Conservation (phyloP, 1,140 invertebrate species). For the Scaptodrosophila lebanonensis region DNA sequence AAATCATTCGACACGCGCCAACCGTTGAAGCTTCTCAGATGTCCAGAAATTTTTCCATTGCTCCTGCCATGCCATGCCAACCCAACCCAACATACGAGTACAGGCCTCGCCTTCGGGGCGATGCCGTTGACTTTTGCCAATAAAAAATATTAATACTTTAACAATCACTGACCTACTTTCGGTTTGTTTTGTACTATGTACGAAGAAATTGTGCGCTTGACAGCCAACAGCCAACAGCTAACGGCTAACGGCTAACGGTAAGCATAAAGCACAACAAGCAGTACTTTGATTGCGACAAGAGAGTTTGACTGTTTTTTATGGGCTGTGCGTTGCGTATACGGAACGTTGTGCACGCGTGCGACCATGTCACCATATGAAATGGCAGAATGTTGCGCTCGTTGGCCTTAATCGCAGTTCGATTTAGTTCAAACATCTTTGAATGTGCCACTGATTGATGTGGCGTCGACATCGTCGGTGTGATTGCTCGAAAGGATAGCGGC, state of each 20-base stretch:
- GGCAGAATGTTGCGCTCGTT: constrained; percentile 31
- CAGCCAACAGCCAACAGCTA: no score
- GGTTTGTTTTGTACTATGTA: constrained; percentile 10
- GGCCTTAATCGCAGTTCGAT: constrained; percentile 15
- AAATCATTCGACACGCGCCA: no score
- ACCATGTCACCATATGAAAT: no score
- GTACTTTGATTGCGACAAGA: no score
- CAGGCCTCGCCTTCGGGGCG: no score
- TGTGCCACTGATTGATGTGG: no score
- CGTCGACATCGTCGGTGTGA: no score
- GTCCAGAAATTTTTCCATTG: constrained; percentile 31
- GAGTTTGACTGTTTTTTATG: no score
- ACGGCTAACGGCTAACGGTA: no score
- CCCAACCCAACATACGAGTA: constrained; percentile 23
- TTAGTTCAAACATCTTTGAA: no score
- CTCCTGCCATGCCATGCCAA: constrained; percentile 40
- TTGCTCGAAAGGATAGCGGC: no score
- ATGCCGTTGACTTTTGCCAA: background rate
- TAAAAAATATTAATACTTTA: constrained; percentile 43
- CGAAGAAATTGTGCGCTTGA: constrained; percentile 1
- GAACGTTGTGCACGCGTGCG: background rate
- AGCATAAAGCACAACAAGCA: no score
- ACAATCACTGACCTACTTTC: constrained; percentile 66
- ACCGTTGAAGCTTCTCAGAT: constrained; percentile 25
- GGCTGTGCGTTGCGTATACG: constrained; percentile 18